phyloP scores from a whole-genome alignment of 2,888 invertebrate species.

The Plagodis pulveraria region DNA sequence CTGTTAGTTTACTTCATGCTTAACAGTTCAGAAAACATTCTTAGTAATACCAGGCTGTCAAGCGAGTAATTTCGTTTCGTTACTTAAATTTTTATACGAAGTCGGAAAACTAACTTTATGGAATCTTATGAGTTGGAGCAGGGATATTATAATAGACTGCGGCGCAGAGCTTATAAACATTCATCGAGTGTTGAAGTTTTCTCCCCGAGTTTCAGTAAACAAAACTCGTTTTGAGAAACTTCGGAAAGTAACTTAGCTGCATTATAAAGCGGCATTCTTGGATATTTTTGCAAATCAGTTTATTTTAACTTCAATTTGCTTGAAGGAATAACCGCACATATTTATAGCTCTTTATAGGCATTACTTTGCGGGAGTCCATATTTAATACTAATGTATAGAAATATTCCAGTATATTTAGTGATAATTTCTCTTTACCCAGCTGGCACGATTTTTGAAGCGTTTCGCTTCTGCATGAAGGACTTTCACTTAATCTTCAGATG shows the following conservation, averaged over 20 bases:
- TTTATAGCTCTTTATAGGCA: not conserved
- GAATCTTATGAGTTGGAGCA: conserved; percentile 10
- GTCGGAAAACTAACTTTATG: conserved; percentile 13
- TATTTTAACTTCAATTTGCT: conserved; percentile 1
- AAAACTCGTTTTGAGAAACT: conserved; percentile 31
- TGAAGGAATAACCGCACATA: not conserved
- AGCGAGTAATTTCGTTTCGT: no score
- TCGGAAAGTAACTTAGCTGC: conserved; percentile 31
- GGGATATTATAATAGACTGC: conserved; percentile 22
- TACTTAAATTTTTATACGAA: no score
- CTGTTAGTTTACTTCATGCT: no score
- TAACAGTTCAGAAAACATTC: no score
- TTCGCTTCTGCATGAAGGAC: no score
- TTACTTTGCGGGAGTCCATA: no score
- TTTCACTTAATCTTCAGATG: no score
- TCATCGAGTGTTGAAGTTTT: conserved; percentile 27
- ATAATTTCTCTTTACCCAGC: no score
- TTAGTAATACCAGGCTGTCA: no score
- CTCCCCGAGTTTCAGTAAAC: conserved; percentile 30
- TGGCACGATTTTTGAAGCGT: no score
- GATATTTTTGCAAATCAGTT: conserved; percentile 15
- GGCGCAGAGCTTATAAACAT: conserved; percentile 27
- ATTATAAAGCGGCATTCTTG: conserved; percentile 31
- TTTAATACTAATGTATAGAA: not conserved
- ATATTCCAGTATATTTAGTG: not conserved